Base-by-base conservation (phyloP, 2,797 vertebrate genomes). In the Thunnus albacares region DNA sequence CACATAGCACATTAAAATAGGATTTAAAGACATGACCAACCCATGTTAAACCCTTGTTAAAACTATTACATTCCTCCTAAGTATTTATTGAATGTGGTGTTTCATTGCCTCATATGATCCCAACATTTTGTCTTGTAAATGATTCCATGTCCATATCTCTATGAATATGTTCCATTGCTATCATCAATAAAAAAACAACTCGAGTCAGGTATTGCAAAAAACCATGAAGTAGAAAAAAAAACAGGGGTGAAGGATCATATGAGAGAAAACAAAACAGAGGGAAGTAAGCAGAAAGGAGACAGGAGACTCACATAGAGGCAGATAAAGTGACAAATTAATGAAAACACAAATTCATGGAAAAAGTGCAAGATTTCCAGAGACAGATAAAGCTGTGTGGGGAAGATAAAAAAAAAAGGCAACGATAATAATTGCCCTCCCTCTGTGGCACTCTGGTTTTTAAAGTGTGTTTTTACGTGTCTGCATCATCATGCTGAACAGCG, bases 381-480 rank as follows among this genome's bases (percentile, higher is more conserved):
- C 58, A 65, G 80, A 75, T 49, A 58, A 82, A 81, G 69, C 52
- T 65, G 45, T 68, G 80, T 52, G 69, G 35, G 53, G 15, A 60
- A 56, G 65, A 74, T 74, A 59, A 55, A 70, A 76, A 71, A 79
- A 71, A 79, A 71, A 49, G 41, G 61, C 58, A 35, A 77, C 71
- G 71, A 83, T 79, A 79, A 89, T 94, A 90, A 93, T 89, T 89
- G 90, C 80, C 82, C 87, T 81, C 93, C 92, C 89, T 83, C 87
- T 86, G 88, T 49, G 82, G 73, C 87, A 83, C 88, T 82, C 75
- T 82, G 80, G 70, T 85, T 91, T 92, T 85, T 87, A 90, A 91
- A 92, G 88, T 88, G 88, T 92, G 90, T 92, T 94, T 91, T 93
- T 92, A 89, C 86, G 47, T 87, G 84, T 84, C 84, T 77, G 77